phyloP scores from a whole-genome alignment of 2,797 vertebrate species.

The Mionectes olivaceus region DNA sequence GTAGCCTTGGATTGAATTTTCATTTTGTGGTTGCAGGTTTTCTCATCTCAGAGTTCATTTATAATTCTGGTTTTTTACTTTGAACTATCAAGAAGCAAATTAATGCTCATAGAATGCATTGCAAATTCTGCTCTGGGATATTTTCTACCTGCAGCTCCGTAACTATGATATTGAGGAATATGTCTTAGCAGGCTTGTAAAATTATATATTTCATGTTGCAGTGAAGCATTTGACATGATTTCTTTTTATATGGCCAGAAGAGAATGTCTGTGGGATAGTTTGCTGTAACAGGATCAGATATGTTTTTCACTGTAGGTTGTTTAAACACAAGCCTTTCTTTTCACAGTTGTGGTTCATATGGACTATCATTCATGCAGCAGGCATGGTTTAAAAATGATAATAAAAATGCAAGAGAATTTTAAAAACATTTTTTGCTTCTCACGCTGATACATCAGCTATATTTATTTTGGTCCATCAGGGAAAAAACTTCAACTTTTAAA shows the following conservation, averaged over 20 bases:
- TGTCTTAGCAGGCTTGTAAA: constrained; percentile 9
- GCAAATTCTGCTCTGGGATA: not conserved
- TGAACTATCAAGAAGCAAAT: constrained; percentile 29
- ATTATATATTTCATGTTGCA: not conserved
- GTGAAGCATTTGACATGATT: not conserved
- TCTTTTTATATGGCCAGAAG: not conserved
- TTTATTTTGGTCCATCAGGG: not conserved
- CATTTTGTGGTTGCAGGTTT: constrained; percentile 2
- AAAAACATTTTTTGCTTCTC: not conserved
- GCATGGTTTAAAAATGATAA: not conserved
- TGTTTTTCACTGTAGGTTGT: not conserved
- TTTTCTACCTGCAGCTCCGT: constrained; percentile 5
- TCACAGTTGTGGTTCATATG: not conserved
- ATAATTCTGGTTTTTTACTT: not conserved
- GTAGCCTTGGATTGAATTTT: not conserved
- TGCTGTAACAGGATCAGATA: not conserved
- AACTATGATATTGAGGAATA: not conserved
- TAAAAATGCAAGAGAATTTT: not conserved
- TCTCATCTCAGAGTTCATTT: not conserved
- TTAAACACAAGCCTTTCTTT: not conserved
- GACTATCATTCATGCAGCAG: not conserved
- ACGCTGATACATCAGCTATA: not conserved
- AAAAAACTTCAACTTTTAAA: not conserved
- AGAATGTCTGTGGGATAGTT: not conserved
- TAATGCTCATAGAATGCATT: not conserved